Evolutionary conservation across 2,797 vertebrate species (phyloP).

Genomic region (Rhabdophis nuchalis): DNA sequence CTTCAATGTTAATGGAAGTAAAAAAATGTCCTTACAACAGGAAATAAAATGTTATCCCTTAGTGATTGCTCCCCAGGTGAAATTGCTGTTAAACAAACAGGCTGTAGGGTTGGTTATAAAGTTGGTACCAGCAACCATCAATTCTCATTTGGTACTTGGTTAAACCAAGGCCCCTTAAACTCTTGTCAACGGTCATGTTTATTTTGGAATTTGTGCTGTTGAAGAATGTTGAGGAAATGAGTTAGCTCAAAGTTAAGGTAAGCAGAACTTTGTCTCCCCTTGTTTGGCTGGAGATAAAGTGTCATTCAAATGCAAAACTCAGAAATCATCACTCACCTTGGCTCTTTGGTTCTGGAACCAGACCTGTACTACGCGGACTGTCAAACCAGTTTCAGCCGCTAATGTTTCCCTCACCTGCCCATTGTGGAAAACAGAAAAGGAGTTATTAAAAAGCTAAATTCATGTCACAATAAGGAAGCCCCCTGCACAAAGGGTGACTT

Average conservation of each 20-base stretch:
- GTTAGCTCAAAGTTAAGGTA: not conserved
- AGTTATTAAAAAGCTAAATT: not conserved
- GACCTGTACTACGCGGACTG: slow-evolving; percentile 87
- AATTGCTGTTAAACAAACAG: not conserved
- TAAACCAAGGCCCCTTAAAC: not conserved
- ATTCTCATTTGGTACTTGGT: not conserved
- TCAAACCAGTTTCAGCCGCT: slow-evolving; percentile 87
- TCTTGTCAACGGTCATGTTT: not conserved
- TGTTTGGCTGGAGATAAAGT: not conserved
- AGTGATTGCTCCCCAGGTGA: not conserved
- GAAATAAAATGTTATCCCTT: not conserved
- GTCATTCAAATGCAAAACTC: not conserved
- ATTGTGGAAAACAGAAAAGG: not conserved
- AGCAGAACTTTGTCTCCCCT: not conserved
- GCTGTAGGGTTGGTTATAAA: not conserved
- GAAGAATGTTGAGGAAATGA: not conserved
- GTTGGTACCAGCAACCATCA: not conserved
- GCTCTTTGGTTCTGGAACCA: slow-evolving; percentile 94
- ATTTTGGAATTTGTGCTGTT: not conserved
- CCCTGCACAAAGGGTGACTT: not conserved
- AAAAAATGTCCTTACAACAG: not conserved
- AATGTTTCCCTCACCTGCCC: slow-evolving; percentile 85
- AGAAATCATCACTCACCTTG: slow-evolving; percentile 73
- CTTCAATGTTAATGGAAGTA: not conserved
- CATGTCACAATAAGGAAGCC: not conserved